These are phyloP conservation scores for Axea sp. DNA, from an alignment of 2,888 invertebrate genomes.

Conservation along the genomic window DNA sequence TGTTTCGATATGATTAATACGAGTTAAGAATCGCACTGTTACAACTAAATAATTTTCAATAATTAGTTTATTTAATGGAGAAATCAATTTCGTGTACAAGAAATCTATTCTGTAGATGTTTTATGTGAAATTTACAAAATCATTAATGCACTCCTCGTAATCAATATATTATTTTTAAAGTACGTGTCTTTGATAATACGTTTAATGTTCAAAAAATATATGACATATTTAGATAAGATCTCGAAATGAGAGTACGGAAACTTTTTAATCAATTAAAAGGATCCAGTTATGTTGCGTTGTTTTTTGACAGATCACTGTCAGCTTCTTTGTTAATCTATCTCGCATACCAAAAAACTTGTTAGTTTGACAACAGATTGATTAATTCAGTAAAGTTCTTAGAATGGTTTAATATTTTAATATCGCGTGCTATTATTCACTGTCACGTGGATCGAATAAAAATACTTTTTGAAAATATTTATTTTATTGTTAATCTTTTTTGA, in stretches of 20 bases:
- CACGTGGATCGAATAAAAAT: background rate
- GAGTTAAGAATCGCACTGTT: no score
- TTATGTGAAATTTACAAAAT: no score
- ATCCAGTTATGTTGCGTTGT: constrained; percentile 8
- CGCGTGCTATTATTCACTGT: constrained; percentile 21
- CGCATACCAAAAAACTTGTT: constrained; percentile 13
- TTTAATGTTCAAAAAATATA: constrained; percentile 7
- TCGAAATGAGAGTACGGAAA: background rate
- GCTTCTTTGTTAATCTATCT: constrained; percentile 31
- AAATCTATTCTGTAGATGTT: no score
- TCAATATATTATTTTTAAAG: constrained; percentile 6
- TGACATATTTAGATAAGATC: constrained; percentile 31
- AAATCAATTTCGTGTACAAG: no score
- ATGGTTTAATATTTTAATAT: constrained; percentile 29
- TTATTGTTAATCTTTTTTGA: no score
- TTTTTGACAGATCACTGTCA: constrained; percentile 47
- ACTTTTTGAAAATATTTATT: background rate
- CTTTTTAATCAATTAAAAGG: constrained; percentile 22
- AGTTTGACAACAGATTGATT: constrained; percentile 33
- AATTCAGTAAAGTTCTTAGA: constrained; percentile 17
- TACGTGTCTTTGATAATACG: constrained; percentile 19
- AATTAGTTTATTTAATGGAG: no score
- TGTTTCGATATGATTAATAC: no score
- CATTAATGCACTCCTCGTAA: no score
- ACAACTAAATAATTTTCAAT: no score